phyloP scores from a whole-genome alignment of 1,140 invertebrate genomes.

The Leucophenga varia region DNA sequence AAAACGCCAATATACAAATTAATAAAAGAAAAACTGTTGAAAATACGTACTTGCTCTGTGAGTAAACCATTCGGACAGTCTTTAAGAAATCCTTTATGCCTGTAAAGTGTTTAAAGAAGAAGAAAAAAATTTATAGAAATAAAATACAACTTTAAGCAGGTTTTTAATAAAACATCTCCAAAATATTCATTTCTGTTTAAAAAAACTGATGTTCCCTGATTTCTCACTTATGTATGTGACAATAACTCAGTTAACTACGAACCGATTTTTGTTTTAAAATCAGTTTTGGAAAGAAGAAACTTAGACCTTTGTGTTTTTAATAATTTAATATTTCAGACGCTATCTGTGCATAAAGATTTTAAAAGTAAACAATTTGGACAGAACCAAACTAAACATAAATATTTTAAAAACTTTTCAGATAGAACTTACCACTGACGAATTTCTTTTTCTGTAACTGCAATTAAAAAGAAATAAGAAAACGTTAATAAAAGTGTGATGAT shows the following conservation, averaged over 20 bases:
- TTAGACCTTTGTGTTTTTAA: no score
- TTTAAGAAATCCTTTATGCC: constrained; percentile 94
- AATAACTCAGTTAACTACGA: no score
- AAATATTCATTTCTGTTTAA: no score
- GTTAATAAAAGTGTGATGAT: constrained; percentile 11
- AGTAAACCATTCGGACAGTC: constrained; percentile 90
- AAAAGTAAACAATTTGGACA: not conserved
- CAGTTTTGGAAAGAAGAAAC: no score
- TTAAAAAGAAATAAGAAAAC: constrained; percentile 13
- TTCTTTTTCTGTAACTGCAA: constrained; percentile 82
- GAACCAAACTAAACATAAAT: not conserved
- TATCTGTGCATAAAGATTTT: no score
- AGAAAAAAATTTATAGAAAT: constrained; percentile 14
- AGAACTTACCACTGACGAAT: constrained; percentile 82
- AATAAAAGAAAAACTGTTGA: no score
- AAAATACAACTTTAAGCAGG: constrained; percentile 1
- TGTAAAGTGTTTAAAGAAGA: constrained; percentile 58
- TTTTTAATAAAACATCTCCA: not conserved
- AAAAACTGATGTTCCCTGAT: no score
- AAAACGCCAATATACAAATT: no score
- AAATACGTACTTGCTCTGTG: constrained; percentile 80
- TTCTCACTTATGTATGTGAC: no score
- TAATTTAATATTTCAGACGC: no score
- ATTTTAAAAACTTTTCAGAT: not conserved
- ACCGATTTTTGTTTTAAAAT: no score